Base-by-base conservation (phyloP, 2,888 invertebrate genomes). In the Trypoxylon attenuatum region DNA sequence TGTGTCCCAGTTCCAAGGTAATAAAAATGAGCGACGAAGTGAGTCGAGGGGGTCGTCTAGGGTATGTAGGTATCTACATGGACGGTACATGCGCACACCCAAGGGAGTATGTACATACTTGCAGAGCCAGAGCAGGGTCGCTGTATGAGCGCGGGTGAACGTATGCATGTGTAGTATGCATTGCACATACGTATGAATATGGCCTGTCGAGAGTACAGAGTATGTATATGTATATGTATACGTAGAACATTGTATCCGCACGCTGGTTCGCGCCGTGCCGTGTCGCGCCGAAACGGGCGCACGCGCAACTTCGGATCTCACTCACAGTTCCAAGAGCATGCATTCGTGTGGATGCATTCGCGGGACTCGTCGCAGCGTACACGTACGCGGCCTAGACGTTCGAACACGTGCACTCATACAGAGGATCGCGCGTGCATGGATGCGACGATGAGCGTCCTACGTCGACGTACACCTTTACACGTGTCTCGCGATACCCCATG, bases 401-500 rank as follows among this genome's bases (percentile, higher is more conserved):
- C 25, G 49, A 10, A 29, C 50, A 33, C 21, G 42, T 29, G 25
- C 16, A 13, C 25, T 13, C 16, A 42, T 29, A 18, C 45, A 38
- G 21, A 21, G 19, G 13, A 18, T 19, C 39, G 25, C 15, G 1
- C 39, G 33, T 42, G 39, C 50, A 25, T 25, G 23, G 57, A 42
- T 58, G 25, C 13, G 45, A 60, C 52, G 65, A 57, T 63, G 59
- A 27, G 27, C 27, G 33, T 33, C 33, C 33, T 45, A 52, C 47
- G 45, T 39, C 18, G 50, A 47, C 46, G 38, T 49, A 49, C 61
- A 73, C 59, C 70, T 62, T 47, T 59, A 54, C 58, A 61, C 64
- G 60, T 63, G 57, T 76, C 71, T 69, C 76, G 74, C 64, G 79
- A 79, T 80, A 77, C 79, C 79, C 83, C 82, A 86, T 86, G 84